Percentiles rank a stretch among this genome's conserved stretches.
phyloP scores from a whole-genome alignment of 2,797 vertebrate species.

The Melanogrammus aeglefinus region DNA sequence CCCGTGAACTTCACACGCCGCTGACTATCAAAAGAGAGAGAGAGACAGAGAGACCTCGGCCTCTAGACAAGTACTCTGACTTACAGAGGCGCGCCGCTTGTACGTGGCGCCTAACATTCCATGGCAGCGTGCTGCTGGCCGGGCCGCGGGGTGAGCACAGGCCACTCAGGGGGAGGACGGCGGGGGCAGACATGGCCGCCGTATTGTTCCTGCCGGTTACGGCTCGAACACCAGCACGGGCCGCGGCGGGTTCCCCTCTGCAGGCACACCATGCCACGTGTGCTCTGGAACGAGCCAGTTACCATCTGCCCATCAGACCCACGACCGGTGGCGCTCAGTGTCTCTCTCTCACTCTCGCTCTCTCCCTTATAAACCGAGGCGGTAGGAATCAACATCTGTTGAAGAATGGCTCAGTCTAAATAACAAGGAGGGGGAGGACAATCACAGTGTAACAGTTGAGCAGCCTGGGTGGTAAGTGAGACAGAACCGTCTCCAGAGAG shows the following conservation, averaged over 20 bases:
- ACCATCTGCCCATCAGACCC: slow-evolving; percentile 64
- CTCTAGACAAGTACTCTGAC: not conserved
- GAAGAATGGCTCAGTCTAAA: slow-evolving; percentile 51
- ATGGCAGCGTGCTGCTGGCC: not conserved
- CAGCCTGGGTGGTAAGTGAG: slow-evolving; percentile 46
- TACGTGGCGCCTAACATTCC: slow-evolving; percentile 26
- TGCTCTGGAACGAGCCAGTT: slow-evolving; percentile 52
- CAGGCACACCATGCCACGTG: slow-evolving; percentile 55
- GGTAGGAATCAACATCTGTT: slow-evolving; percentile 67
- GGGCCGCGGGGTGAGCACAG: too few species aligned
- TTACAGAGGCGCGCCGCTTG: slow-evolving; percentile 38
- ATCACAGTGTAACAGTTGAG: slow-evolving; percentile 26
- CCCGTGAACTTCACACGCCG: slow-evolving; percentile 49
- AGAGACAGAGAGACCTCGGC: slow-evolving; percentile 47
- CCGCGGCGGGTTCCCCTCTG: not conserved
- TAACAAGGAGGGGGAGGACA: slow-evolving; percentile 30
- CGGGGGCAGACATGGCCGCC: not conserved
- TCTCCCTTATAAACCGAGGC: slow-evolving; percentile 58
- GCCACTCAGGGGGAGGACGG: not conserved
- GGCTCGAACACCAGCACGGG: not conserved
- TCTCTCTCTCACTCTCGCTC: slow-evolving; percentile 28
- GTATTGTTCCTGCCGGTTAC: not conserved
- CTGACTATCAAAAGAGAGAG: slow-evolving; percentile 60
- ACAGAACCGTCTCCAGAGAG: slow-evolving; percentile 49
- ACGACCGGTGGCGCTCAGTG: slow-evolving; percentile 41